Base-by-base conservation (phyloP, 2,113 vertebrate genomes). In the Mirza zaza region DNA sequence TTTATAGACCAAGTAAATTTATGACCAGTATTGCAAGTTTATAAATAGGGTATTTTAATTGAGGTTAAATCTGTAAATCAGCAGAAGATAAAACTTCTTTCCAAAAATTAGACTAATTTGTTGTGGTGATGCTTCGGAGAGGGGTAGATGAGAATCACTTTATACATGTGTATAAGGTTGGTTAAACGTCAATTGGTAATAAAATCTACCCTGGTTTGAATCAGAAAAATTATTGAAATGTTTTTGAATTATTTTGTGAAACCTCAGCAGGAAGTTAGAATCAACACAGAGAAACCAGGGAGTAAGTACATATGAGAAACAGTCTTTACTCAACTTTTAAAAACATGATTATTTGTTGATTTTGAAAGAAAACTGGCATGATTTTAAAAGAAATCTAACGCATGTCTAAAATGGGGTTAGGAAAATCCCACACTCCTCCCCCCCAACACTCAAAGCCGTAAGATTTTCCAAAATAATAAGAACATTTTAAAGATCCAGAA, bases 301-400 rank as follows among this genome's bases (percentile, higher is more conserved):
- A 73, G 71, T 36, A 13, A 39, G 87, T 34, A 25, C 34, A 11
- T 12, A 13, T 27, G 59, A 95, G n/a, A 67, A 92, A 91, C 23
- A 94, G 45, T 34, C 36, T 88, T 95, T 34, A 25, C 67, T 89
- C 86, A 52, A 65, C 76, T 70, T 91, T 65, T 67, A 87, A 81
- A 67, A 63, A 79, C 50, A 50, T 75, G 68, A 83, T 92, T 85
- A 95, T 89, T 76, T 95, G 61, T 90, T 96, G 65, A 32, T 67
- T 96, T 95, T 94, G 97, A 97, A 98, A 97, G 94, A 77, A 97
- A 95, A 90, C 94, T 97, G 97, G 97, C 96, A 86, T 57, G 25
- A 59, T 96, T 97, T 97, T 93, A 95, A 97, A 98, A 97, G 97
- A 92, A 93, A 70, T 68, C 45, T 59, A 68, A 97, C 90, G 65